Percentiles rank a stretch among this genome's conserved stretches.
Evolutionary conservation across 2,888 invertebrate genomes (phyloP).

Genomic region (Lasioglossum oenotherae): DNA sequence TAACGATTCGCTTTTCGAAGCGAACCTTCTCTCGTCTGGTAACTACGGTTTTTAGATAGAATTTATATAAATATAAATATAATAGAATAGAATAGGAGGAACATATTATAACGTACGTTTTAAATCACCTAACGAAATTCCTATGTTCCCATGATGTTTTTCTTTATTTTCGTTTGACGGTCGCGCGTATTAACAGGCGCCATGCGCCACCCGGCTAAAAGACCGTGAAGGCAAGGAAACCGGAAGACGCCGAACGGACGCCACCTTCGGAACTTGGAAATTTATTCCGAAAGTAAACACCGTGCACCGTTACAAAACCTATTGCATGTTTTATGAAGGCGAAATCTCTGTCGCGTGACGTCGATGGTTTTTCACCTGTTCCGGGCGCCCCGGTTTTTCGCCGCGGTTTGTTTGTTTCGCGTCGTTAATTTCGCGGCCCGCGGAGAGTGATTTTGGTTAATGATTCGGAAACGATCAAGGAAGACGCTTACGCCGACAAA

Average conservation of each 20-base stretch:
- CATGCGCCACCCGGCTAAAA: constrained; percentile 15
- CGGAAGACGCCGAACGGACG: constrained; percentile 29
- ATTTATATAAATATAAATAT: not conserved
- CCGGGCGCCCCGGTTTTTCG: not conserved
- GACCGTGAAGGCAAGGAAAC: constrained; percentile 33
- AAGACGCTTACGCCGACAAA: constrained; percentile 4
- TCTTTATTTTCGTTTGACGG: not conserved
- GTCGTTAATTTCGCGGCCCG: constrained; percentile 45
- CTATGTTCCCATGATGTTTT: not conserved
- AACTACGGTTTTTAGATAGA: not conserved
- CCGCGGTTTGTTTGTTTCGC: constrained; percentile 19
- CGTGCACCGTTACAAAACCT: constrained; percentile 34
- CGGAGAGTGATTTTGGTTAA: constrained; percentile 49
- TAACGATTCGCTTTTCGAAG: not conserved
- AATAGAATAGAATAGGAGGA: not conserved
- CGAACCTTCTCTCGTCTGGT: not conserved
- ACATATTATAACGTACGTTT: not conserved
- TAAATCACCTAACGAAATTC: not conserved
- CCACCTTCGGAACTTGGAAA: constrained; percentile 51
- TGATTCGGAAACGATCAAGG: constrained; percentile 48
- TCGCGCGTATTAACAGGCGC: not conserved
- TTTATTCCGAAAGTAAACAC: constrained; percentile 57
- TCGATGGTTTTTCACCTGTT: constrained; percentile 11
- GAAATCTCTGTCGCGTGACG: constrained; percentile 34
- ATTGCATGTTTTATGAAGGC: constrained; percentile 52